phyloP scores from a whole-genome alignment of 1,140 invertebrate genomes.

The Drosophila takahashii region DNA sequence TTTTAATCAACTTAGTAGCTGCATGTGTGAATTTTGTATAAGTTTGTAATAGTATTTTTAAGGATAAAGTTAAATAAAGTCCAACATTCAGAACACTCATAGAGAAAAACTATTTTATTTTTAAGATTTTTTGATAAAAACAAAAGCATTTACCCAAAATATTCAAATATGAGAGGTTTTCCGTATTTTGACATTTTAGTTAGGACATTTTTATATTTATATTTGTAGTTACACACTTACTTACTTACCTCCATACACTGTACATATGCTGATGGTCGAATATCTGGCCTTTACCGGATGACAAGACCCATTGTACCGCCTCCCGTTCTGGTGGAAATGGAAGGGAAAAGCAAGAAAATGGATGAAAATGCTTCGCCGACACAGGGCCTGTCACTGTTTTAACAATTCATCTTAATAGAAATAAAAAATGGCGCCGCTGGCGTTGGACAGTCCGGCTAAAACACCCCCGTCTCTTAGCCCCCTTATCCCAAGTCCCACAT shows the following conservation, averaged over 20 bases:
- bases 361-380: constrained; percentile 45
- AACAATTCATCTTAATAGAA: constrained; percentile 81
- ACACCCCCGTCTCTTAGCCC: not conserved
- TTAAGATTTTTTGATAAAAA: too few species aligned
- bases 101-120: too few species aligned
- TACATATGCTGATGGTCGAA: constrained; percentile 3
- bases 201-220: not conserved
- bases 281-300: constrained; percentile 23
- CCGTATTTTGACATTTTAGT: not conserved
- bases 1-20: too few species aligned
- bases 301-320: constrained; percentile 44
- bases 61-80: too few species aligned
- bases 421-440: constrained; percentile 76
- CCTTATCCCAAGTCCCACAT: not conserved
- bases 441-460: constrained; percentile 67
- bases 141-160: too few species aligned
- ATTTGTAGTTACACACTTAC: not conserved
- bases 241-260: not conserved
- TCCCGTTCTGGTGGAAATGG: constrained; percentile 18
- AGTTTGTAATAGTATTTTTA: too few species aligned
- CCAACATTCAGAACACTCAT: too few species aligned
- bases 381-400: constrained; percentile 71
- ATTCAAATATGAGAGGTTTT: not conserved
- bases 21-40: too few species aligned
- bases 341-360: constrained; percentile 36